phyloP scores from a whole-genome alignment of 2,113 vertebrate species.

The Dipodomys spectabilis region DNA sequence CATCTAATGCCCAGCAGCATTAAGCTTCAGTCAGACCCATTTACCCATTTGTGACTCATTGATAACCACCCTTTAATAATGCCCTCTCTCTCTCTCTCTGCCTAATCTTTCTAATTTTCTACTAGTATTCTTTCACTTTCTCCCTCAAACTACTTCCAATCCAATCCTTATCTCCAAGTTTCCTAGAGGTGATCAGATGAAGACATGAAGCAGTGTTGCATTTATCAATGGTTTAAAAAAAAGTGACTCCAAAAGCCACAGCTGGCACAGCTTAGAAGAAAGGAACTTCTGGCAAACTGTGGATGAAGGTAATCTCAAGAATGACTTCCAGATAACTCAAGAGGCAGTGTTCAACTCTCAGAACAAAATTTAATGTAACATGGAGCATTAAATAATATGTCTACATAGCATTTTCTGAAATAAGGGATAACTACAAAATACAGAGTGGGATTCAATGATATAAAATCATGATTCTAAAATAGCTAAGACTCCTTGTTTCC shows the following conservation, averaged over 20 bases:
- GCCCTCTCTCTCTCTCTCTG: constrained; percentile 3
- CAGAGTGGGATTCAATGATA: constrained; percentile 33
- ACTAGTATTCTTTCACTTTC: neutral
- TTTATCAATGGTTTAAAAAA: constrained; percentile 37
- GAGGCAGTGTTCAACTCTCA: neutral
- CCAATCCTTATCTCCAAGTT: constrained; percentile 10
- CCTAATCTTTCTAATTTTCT: neutral
- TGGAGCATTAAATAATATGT: constrained; percentile 43
- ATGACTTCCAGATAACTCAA: constrained; percentile 44
- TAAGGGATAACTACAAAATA: neutral
- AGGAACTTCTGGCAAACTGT: constrained; percentile 41
- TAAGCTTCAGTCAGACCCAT: neutral
- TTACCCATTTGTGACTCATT: constrained; percentile 2
- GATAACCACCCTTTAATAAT: neutral
- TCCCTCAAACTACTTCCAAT: neutral
- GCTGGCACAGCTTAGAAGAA: constrained; percentile 37
- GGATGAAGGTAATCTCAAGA: constrained; percentile 4
- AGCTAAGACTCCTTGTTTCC: constrained; percentile 22
- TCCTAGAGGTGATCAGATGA: constrained; percentile 42
- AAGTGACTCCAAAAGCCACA: constrained; percentile 27
- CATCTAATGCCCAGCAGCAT: neutral
- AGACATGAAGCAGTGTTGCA: constrained; percentile 26
- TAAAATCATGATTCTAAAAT: constrained; percentile 50
- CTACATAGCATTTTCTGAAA: constrained; percentile 58
- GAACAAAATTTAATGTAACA: constrained; percentile 32